Conservation (phyloP, 2,113 vertebrate genomes). For the Mesoclemmys tuberculata region DNA sequence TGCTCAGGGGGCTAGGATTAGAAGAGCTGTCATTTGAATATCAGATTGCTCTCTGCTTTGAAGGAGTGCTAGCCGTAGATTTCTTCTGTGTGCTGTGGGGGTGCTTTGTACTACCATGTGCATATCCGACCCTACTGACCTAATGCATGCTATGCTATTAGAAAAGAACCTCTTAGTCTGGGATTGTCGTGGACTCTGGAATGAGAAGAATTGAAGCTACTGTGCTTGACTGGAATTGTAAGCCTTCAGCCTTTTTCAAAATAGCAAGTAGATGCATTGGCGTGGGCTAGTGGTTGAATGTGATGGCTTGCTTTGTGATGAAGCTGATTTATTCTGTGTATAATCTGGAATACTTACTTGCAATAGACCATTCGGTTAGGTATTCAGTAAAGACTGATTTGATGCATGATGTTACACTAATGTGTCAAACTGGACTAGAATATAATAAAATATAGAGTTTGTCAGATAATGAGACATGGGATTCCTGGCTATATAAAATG, state of each 20-base stretch:
- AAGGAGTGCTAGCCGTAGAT: background rate
- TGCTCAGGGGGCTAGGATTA: constrained; percentile 6
- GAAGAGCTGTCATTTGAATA: background rate
- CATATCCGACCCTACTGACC: background rate
- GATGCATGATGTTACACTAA: constrained; percentile 13
- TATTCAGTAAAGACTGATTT: constrained; percentile 21
- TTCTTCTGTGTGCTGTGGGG: background rate
- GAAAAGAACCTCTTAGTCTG: background rate
- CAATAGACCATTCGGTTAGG: constrained; percentile 33
- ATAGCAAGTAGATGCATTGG: background rate
- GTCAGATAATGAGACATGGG: constrained; percentile 30
- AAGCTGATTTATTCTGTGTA: constrained; percentile 32
- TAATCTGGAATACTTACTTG: background rate
- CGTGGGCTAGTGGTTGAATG: background rate
- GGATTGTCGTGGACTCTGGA: background rate
- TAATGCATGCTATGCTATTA: background rate
- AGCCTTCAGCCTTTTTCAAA: background rate
- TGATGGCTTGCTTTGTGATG: constrained; percentile 15
- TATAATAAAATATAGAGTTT: constrained; percentile 12
- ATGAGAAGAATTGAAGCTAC: constrained; percentile 18
- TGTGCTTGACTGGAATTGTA: background rate
- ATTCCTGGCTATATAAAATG: background rate
- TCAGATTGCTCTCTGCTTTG: background rate
- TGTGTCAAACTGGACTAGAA: constrained; percentile 39
- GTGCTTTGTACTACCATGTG: rapidly evolving